A percentile compares a stretch with the other conserved stretches of the same genome.
Evolutionary conservation across 2,888 invertebrate genomes (phyloP).

Genomic region (Amiota mariae): DNA sequence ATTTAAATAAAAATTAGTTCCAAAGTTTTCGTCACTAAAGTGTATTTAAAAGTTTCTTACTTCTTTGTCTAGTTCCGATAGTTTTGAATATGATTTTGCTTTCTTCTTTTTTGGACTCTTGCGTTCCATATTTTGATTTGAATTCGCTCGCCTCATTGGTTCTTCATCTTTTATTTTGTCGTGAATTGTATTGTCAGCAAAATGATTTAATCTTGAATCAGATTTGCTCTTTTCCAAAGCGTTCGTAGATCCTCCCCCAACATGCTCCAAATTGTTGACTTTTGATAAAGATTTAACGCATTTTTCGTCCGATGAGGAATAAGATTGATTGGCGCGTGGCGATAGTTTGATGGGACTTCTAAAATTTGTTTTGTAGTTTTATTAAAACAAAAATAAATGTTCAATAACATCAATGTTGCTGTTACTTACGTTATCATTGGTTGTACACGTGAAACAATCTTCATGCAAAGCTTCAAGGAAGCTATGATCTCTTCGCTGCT

Average conservation of each 20-base stretch:
- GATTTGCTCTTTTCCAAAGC: slow-evolving; percentile 80
- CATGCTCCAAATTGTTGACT: slow-evolving; percentile 36
- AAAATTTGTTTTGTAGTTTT: background rate
- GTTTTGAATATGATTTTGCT: slow-evolving; percentile 76
- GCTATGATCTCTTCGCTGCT: slow-evolving; percentile 77
- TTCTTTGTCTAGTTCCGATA: slow-evolving; percentile 76
- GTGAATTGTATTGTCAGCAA: slow-evolving; percentile 59
- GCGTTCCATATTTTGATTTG: slow-evolving; percentile 75
- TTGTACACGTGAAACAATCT: slow-evolving; percentile 84
- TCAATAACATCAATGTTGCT: background rate
- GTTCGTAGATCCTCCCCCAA: slow-evolving; percentile 50
- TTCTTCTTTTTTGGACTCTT: slow-evolving; percentile 75
- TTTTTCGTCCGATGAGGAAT: slow-evolving; percentile 48
- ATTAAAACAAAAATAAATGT: background rate
- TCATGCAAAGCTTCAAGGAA: slow-evolving; percentile 81
- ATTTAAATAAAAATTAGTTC: background rate
- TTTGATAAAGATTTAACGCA: slow-evolving; percentile 36
- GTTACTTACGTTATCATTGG: slow-evolving; percentile 76
- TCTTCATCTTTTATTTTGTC: slow-evolving; percentile 68
- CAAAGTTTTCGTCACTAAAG: background rate
- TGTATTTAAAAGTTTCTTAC: slow-evolving; percentile 50
- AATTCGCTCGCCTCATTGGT: slow-evolving; percentile 75
- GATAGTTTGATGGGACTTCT: slow-evolving; percentile 71
- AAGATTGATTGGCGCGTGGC: slow-evolving; percentile 45
- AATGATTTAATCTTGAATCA: slow-evolving; percentile 78